These are phyloP conservation scores for Eulemur albifrons DNA, from an alignment of 2,797 vertebrate genomes.

Conservation along the genomic window DNA sequence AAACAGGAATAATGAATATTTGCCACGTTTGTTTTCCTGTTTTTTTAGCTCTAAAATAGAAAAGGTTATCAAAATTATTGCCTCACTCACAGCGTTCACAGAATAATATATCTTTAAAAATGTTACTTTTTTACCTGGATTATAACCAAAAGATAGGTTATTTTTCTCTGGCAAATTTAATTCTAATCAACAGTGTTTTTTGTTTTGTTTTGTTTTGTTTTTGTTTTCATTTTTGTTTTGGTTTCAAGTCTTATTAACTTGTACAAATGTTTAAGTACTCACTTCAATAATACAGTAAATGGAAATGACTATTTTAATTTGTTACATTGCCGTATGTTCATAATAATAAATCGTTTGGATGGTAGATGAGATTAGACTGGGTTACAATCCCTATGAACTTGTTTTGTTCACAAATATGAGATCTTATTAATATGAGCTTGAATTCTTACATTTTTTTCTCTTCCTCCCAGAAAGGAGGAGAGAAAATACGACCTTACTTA, in stretches of 20 bases:
- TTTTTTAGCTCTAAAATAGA: background rate
- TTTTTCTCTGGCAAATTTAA: constrained; percentile 25
- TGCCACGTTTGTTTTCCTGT: background rate
- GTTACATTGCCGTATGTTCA: background rate
- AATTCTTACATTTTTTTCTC: background rate
- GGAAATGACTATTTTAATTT: background rate
- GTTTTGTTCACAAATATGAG: background rate
- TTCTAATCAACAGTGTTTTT: background rate
- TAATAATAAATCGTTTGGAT: background rate
- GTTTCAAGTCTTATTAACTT: background rate
- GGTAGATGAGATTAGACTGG: background rate
- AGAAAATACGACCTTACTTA: background rate
- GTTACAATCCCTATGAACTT: background rate
- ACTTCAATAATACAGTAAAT: background rate
- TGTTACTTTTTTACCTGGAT: background rate
- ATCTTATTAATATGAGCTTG: background rate
- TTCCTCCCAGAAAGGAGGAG: background rate
- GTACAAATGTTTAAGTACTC: background rate
- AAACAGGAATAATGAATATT: background rate
- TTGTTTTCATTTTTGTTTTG: constrained; percentile 34
- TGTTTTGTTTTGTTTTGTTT: background rate
- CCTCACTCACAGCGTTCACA: constrained; percentile 5
- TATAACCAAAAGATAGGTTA: background rate
- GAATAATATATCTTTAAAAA: background rate
- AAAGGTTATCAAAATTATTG: constrained; percentile 28